Conservation (phyloP, 1,140 invertebrate genomes). For the Dysdera silvatica region DNA sequence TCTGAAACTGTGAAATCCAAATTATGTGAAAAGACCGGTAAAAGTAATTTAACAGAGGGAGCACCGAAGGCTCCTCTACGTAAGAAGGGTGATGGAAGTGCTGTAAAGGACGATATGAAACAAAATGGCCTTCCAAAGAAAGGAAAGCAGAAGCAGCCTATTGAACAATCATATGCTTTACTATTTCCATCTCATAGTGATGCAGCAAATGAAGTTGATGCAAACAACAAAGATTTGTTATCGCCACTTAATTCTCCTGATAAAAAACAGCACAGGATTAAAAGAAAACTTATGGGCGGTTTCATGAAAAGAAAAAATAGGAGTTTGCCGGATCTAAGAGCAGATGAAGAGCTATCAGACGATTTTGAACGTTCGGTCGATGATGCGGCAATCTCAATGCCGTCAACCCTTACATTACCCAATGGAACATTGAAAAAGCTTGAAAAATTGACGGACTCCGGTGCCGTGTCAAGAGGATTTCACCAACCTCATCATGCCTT, state of each 20-base stretch:
- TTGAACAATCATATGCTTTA: not conserved
- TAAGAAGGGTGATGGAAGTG: constrained; percentile 4
- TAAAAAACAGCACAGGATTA: constrained; percentile 87
- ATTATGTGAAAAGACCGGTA: not conserved
- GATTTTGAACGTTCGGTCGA: constrained; percentile 15
- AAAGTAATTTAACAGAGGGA: not conserved
- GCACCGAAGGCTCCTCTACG: constrained; percentile 8
- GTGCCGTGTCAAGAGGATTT: constrained; percentile 7
- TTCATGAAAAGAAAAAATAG: constrained; percentile 78
- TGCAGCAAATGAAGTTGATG: not conserved
- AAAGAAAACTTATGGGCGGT: constrained; percentile 80
- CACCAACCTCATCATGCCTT: constrained; percentile 28
- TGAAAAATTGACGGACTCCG: not conserved
- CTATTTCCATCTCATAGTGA: not conserved
- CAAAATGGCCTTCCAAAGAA: too few species aligned
- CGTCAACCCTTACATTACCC: constrained; percentile 8
- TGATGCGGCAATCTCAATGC: constrained; percentile 27
- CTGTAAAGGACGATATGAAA: too few species aligned
- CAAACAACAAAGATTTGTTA: constrained; percentile 9
- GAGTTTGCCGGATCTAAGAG: constrained; percentile 84
- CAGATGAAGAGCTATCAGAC: constrained; percentile 48
- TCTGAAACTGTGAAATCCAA: not conserved
- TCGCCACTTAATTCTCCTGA: constrained; percentile 40
- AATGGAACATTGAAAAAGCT: constrained; percentile 17
- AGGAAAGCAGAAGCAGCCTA: not conserved